Evolutionary conservation across 2,888 invertebrate species (phyloP).

Genomic region (Luffia ferchaultella): DNA sequence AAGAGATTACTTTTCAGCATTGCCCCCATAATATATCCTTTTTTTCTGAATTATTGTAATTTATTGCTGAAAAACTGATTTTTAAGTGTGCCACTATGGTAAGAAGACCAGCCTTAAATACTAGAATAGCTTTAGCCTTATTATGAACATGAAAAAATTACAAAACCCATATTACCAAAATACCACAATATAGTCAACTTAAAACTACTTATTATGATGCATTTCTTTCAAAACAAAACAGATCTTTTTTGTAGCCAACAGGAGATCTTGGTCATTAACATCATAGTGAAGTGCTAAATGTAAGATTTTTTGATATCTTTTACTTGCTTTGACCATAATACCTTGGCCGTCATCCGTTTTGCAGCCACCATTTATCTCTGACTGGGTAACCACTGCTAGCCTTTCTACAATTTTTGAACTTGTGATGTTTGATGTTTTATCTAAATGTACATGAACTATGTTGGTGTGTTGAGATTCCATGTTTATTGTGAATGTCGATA

Average conservation of each 20-base stretch:
- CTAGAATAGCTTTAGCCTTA: no score
- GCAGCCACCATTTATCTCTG: constrained; percentile 52
- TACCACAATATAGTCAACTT: no score
- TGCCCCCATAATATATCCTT: no score
- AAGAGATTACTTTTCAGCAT: no score
- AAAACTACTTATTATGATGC: not conserved
- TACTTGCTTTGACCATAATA: constrained; percentile 54
- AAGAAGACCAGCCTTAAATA: no score
- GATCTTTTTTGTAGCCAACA: constrained; percentile 68
- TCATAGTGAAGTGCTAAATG: constrained; percentile 72
- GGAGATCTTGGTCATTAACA: constrained; percentile 64
- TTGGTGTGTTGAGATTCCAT: constrained; percentile 67
- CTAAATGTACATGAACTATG: constrained; percentile 68
- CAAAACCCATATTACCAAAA: no score
- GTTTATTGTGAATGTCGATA: constrained; percentile 61
- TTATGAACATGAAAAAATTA: no score
- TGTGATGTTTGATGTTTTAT: constrained; percentile 47
- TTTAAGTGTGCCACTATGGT: no score
- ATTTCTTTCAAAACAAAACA: constrained; percentile 63
- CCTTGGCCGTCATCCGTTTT: constrained; percentile 33
- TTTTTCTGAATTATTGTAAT: no score
- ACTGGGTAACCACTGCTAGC: constrained; percentile 43
- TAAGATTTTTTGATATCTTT: constrained; percentile 54
- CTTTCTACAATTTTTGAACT: constrained; percentile 62
- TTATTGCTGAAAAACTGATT: no score